A percentile compares a stretch with the other conserved stretches of the same genome.
These are phyloP conservation scores for Anastrepha obliqua DNA, from an alignment of 1,140 invertebrate species.

Conservation along the genomic window DNA sequence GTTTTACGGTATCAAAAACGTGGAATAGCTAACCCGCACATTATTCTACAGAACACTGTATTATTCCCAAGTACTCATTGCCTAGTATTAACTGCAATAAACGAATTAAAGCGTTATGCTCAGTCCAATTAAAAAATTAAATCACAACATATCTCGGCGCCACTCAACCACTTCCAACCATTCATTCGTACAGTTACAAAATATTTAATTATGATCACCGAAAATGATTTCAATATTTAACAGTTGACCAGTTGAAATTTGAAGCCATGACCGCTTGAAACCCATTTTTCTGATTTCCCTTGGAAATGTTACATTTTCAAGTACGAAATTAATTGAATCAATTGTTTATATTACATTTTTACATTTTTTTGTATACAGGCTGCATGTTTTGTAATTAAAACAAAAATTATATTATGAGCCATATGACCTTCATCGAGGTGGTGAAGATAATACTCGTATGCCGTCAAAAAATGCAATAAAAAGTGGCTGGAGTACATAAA, in stretches of 20 bases:
- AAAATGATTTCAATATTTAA: no score
- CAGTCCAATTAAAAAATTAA: no score
- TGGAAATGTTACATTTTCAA: constrained; percentile 12
- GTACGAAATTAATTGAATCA: constrained; percentile 26
- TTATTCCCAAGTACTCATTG: no score
- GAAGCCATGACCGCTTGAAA: background rate
- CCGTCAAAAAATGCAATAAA: background rate
- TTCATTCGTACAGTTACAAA: no score
- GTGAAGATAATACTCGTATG: background rate
- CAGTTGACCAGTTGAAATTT: background rate
- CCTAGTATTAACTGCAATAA: no score
- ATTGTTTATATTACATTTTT: constrained; percentile 22
- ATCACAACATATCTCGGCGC: no score
- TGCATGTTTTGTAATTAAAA: background rate
- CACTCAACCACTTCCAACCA: no score
- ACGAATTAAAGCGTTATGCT: no score
- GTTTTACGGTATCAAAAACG: no score
- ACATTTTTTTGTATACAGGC: background rate
- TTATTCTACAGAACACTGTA: no score
- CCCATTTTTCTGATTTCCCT: background rate
- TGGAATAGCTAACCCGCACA: no score
- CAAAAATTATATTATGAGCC: background rate
- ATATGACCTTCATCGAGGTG: constrained; percentile 7
- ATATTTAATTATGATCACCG: no score
- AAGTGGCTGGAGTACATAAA: background rate